Conservation (phyloP, 2,113 vertebrate species). For the Pelusios castaneus region DNA sequence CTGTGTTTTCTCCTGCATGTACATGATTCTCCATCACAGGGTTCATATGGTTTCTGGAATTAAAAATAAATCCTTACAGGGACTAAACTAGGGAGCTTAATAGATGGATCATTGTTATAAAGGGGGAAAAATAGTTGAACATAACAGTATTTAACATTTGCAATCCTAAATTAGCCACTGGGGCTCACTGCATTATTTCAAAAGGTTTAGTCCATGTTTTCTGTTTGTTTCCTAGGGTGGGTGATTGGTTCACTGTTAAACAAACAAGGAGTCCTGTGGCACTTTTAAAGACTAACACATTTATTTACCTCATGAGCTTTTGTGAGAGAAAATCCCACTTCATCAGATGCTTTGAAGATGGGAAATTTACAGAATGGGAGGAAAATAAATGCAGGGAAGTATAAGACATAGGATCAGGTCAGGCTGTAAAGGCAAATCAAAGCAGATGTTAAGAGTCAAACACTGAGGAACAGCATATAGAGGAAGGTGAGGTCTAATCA, state of each 20-base stretch:
- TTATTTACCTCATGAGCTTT: too few relatives aligned
- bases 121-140: constrained; percentile 31
- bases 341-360: too few relatives aligned
- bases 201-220: background rate
- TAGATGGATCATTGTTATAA: background rate
- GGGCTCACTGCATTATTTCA: background rate
- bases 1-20: constrained; percentile 39
- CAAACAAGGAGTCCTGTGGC: too few relatives aligned
- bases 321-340: too few relatives aligned
- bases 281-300: too few relatives aligned
- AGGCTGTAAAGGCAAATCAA: too few relatives aligned
- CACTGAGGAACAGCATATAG: too few relatives aligned
- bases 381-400: too few relatives aligned
- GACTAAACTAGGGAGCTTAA: background rate
- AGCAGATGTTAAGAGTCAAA: too few relatives aligned
- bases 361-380: too few relatives aligned
- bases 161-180: background rate
- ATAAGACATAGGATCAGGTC: too few relatives aligned
- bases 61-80: background rate
- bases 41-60: background rate
- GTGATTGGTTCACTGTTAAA: constrained; percentile 47
- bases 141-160: constrained; percentile 25
- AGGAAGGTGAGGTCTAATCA: too few relatives aligned
- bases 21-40: constrained; percentile 38
- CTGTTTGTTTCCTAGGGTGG: constrained; percentile 32